These are phyloP conservation scores for Triplophysa tibetana DNA, from an alignment of 2,113 vertebrate species.

Conservation along the genomic window DNA sequence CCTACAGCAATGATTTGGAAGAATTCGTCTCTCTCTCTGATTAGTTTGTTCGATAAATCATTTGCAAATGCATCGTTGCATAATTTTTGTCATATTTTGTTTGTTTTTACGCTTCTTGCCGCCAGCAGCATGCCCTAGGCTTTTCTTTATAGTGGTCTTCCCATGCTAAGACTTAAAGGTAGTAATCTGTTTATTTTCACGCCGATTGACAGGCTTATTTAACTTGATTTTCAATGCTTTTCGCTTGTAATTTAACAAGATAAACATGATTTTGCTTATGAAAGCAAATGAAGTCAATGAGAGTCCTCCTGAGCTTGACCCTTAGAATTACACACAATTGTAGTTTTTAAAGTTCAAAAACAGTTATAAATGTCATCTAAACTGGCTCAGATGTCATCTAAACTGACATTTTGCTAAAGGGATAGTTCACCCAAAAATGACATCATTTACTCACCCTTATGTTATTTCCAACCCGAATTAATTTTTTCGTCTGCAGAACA, in stretches of 20 bases:
- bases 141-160: constrained; percentile 34
- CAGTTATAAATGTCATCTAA: constrained; percentile 23
- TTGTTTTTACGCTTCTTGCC: too few species aligned
- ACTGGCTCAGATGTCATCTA: background rate
- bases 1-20: constrained; percentile 74
- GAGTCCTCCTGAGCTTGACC: constrained; percentile 57
- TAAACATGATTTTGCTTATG: constrained; percentile 58
- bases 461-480: too few species aligned
- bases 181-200: constrained; percentile 45
- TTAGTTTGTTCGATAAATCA: too few species aligned
- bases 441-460: too few species aligned
- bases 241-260: constrained; percentile 56
- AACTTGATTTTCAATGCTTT: constrained; percentile 49
- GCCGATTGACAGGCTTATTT: constrained; percentile 40
- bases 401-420: background rate
- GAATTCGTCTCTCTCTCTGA: constrained; percentile 45
- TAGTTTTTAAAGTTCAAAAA: constrained; percentile 45
- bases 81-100: too few species aligned
- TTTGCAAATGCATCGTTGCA: too few species aligned
- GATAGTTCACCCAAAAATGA: too few species aligned
- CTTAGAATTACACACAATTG: constrained; percentile 52
- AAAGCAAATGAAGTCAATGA: constrained; percentile 56
- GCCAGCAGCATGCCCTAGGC: constrained; percentile 13
- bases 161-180: constrained; percentile 30
- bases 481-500: too few species aligned